These are phyloP conservation scores for Alectura lathami DNA, from an alignment of 2,113 vertebrate species.

Conservation along the genomic window DNA sequence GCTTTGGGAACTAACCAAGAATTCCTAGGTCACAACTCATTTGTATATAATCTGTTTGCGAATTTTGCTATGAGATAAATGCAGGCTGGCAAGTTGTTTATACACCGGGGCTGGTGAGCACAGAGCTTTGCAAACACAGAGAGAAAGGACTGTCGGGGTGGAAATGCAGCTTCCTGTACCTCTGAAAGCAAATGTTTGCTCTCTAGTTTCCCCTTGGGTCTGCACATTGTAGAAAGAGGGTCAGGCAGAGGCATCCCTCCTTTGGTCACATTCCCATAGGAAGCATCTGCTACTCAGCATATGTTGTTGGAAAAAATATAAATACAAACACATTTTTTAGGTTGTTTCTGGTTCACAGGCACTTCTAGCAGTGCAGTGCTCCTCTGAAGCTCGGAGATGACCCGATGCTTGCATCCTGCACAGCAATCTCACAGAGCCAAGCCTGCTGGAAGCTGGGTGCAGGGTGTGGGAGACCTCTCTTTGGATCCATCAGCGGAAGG, in stretches of 20 bases:
- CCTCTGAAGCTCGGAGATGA: neutral
- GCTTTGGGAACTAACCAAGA: neutral
- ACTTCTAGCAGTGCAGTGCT: neutral
- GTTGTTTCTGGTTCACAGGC: neutral
- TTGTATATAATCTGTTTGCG: neutral
- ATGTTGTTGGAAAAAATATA: slow-evolving; percentile 9
- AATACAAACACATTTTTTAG: neutral
- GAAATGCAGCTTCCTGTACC: slow-evolving; percentile 17
- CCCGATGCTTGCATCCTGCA: no score
- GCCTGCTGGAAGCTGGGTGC: neutral
- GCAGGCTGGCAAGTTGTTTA: slow-evolving; percentile 26
- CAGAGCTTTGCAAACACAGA: slow-evolving; percentile 4
- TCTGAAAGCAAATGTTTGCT: slow-evolving; percentile 41
- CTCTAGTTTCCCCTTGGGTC: slow-evolving; percentile 15
- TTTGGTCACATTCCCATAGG: slow-evolving; percentile 54
- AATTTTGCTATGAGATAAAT: neutral
- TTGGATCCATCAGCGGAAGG: neutral
- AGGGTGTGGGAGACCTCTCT: accelerated
- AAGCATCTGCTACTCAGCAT: slow-evolving; percentile 65
- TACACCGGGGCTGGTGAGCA: neutral
- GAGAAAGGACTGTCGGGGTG: neutral
- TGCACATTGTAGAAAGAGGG: slow-evolving; percentile 27
- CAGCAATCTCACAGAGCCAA: neutral
- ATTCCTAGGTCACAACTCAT: neutral
- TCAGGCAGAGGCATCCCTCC: neutral